Conservation (phyloP, 2,888 invertebrate species). For the Allophyes oxyacanthae region DNA sequence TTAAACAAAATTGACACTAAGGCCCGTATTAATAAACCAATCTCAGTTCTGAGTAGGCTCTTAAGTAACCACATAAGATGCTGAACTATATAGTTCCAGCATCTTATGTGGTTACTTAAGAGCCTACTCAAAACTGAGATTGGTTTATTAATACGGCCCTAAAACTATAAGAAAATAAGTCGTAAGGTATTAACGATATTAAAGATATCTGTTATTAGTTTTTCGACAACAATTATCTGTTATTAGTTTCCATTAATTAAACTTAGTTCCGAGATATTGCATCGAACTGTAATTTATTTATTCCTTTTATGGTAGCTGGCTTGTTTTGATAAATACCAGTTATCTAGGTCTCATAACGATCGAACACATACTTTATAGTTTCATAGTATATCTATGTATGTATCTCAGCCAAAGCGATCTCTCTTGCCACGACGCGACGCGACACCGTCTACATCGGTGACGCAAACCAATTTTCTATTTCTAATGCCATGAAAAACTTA, state of each 20-base stretch:
- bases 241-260: slow-evolving; percentile 25
- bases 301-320: slow-evolving; percentile 35
- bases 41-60: too few relatives aligned
- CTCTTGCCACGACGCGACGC: slow-evolving; percentile 22
- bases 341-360: slow-evolving; percentile 31
- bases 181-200: slow-evolving; percentile 25
- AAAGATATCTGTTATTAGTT: slow-evolving; percentile 16
- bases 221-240: slow-evolving; percentile 17
- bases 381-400: not conserved
- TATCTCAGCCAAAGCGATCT: slow-evolving; percentile 23
- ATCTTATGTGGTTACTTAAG: too few relatives aligned
- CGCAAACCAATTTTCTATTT: slow-evolving; percentile 52
- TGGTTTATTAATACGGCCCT: too few relatives aligned
- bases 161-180: slow-evolving; percentile 36
- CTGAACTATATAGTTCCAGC: too few relatives aligned
- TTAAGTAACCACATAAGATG: too few relatives aligned
- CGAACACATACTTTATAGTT: not conserved
- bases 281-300: slow-evolving; percentile 32
- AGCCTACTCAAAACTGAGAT: too few relatives aligned
- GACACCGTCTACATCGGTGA: slow-evolving; percentile 15
- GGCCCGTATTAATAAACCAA: too few relatives aligned
- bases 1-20: not conserved
- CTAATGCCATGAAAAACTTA: slow-evolving; percentile 41
- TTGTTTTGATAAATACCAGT: slow-evolving; percentile 32
- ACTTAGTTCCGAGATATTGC: slow-evolving; percentile 15